These are phyloP conservation scores for Catagonus wagneri DNA, from an alignment of 2,113 vertebrate species.

Conservation along the genomic window DNA sequence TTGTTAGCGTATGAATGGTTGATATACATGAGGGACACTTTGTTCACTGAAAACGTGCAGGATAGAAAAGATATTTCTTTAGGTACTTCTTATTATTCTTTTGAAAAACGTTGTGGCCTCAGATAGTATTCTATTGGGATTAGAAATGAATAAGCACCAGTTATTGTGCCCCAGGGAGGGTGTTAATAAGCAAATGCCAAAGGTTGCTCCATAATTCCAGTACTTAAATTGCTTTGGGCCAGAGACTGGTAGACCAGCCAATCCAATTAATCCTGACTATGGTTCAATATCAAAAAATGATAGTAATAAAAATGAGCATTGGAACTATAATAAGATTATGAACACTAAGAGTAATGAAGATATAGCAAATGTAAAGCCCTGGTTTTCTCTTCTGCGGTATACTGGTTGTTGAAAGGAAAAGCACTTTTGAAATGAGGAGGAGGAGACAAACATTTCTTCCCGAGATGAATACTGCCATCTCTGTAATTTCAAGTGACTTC, in stretches of 20 bases:
- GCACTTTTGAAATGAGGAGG: background rate
- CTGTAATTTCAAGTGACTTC: background rate
- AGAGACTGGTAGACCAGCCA: background rate
- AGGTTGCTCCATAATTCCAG: slow-evolving; percentile 9
- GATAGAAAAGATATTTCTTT: slow-evolving; percentile 2
- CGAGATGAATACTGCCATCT: background rate
- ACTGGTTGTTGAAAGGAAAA: background rate
- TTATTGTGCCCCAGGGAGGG: background rate
- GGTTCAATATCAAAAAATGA: background rate
- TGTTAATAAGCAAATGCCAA: background rate
- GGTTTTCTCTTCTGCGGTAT: background rate
- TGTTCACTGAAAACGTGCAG: background rate
- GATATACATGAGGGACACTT: background rate
- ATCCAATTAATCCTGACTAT: slow-evolving; percentile 17
- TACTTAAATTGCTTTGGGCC: background rate
- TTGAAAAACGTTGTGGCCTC: background rate
- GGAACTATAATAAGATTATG: background rate
- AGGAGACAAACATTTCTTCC: background rate
- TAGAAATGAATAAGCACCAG: slow-evolving; percentile 20
- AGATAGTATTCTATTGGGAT: background rate
- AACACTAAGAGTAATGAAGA: background rate
- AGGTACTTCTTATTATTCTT: background rate
- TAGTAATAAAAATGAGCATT: background rate
- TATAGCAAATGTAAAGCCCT: background rate
- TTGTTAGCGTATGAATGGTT: background rate